phyloP scores from a whole-genome alignment of 2,797 vertebrate species.

The Stomatorhinus walkeri region DNA sequence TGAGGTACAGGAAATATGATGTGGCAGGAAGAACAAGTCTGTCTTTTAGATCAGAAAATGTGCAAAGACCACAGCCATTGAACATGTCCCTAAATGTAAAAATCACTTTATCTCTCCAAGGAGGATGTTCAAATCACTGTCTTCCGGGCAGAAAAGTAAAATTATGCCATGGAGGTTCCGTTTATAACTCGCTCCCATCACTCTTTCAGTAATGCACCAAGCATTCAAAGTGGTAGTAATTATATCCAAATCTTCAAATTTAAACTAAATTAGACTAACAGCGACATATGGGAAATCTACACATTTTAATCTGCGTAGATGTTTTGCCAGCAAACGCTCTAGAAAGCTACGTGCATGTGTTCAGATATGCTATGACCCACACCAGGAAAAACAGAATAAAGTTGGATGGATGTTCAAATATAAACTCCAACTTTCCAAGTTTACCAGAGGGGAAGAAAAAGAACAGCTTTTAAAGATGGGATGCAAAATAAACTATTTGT shows the following conservation, averaged over 20 bases:
- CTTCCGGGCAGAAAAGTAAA: not conserved
- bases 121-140: not conserved
- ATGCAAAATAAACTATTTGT: not conserved
- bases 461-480: not conserved
- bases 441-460: not conserved
- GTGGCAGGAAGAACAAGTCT: not conserved
- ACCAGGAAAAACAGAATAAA: not conserved
- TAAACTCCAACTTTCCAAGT: not conserved
- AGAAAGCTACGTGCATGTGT: not conserved
- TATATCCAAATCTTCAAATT: not conserved
- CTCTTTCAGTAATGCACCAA: not conserved
- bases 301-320: not conserved
- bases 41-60: not conserved
- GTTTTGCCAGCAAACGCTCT: not conserved
- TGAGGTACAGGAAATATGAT: not conserved
- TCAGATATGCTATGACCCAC: not conserved
- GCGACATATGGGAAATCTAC: not conserved
- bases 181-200: not conserved
- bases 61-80: not conserved
- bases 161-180: not conserved
- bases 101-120: not conserved
- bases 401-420: not conserved
- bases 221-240: not conserved
- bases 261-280: not conserved
- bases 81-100: not conserved